Conservation (phyloP, 37 sponge, comb jelly and placozoan genomes). For the Halichondria panicea region DNA sequence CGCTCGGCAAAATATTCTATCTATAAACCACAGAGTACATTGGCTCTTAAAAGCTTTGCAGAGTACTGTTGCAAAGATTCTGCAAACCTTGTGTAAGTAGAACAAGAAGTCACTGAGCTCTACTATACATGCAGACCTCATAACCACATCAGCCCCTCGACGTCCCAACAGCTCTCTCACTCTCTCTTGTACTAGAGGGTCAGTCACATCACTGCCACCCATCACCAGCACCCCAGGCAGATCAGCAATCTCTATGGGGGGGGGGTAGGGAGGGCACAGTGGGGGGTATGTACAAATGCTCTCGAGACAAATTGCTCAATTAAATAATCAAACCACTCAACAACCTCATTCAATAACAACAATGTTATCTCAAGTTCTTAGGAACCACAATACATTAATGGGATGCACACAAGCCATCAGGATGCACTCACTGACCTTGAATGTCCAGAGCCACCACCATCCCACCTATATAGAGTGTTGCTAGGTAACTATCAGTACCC, state of each 20-base stretch:
- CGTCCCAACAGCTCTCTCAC: slow-evolving; percentile 23
- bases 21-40: too few relatives aligned
- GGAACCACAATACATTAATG: background rate
- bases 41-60: too few relatives aligned
- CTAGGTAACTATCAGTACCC: background rate
- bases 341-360: too few relatives aligned
- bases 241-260: slow-evolving; percentile 26
- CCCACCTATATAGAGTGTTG: slow-evolving; percentile 18
- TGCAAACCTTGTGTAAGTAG: background rate
- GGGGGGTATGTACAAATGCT: too few relatives aligned
- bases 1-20: too few relatives aligned
- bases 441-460: slow-evolving; percentile 65
- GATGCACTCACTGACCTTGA: slow-evolving; percentile 35
- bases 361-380: background rate
- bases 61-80: too few relatives aligned
- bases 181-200: background rate
- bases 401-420: too few relatives aligned
- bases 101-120: background rate
- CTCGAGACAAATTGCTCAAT: too few relatives aligned
- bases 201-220: slow-evolving; percentile 33
- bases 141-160: slow-evolving; percentile 57
- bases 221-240: slow-evolving; percentile 55
- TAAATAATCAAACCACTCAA: too few relatives aligned
- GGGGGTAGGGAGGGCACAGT: too few relatives aligned
- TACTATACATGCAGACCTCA: slow-evolving; percentile 47